Percentiles rank a stretch among this genome's conserved stretches.
phyloP scores from a whole-genome alignment of 2,797 vertebrate species.

The Typhlichthys subterraneus region DNA sequence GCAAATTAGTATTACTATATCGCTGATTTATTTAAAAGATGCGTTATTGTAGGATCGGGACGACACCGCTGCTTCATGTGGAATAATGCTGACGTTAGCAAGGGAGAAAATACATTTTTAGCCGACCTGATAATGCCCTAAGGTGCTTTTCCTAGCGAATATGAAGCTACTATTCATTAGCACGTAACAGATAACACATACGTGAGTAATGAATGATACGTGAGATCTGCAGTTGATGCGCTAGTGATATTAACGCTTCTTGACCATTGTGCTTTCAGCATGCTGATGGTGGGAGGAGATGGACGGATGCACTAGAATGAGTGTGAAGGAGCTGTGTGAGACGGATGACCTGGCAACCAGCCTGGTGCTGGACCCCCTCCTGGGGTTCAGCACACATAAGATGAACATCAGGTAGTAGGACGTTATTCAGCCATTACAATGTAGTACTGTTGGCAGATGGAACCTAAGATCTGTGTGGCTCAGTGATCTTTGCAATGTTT shows the following conservation, averaged over 20 bases:
- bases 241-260: constrained; percentile 9
- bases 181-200: not conserved
- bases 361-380: constrained; percentile 87
- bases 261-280: constrained; percentile 67
- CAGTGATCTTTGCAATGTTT: not conserved
- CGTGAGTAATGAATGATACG: no score
- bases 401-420: constrained; percentile 90
- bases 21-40: not conserved
- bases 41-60: no score
- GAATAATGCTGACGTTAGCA: not conserved
- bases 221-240: constrained; percentile 21
- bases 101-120: not conserved
- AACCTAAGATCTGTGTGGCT: no score
- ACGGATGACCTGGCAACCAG: constrained; percentile 92
- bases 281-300: constrained; percentile 85
- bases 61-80: not conserved
- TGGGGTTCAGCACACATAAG: constrained; percentile 93
- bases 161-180: not conserved
- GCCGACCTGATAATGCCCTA: no score
- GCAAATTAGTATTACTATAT: no score
- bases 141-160: not conserved
- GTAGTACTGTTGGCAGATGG: not conserved
- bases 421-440: not conserved
- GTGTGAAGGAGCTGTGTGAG: constrained; percentile 91
- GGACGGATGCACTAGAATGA: constrained; percentile 92